Evolutionary conservation across 2,797 vertebrate genomes (phyloP), one percentile per base, ranked within the genome.

Genomic region (Ctenopoma multispine): DNA sequence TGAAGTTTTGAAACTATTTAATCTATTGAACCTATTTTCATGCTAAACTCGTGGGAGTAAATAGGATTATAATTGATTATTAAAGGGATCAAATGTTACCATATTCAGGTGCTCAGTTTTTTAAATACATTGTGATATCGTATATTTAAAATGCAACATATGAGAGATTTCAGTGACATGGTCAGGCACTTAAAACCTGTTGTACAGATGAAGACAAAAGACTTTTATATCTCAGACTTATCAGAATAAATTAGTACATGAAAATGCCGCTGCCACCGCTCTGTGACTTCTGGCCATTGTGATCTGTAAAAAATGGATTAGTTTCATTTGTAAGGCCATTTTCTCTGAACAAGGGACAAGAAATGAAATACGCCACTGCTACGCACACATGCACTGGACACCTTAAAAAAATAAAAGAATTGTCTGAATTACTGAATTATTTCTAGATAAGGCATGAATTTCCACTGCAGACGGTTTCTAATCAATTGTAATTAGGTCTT

Each of bases 401-500:
- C 58, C 54, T 48, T 43, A 41, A 47, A 43, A 63, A 31, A 68
- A 56, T 61, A 76, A 77, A 84, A 79, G 79, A 82, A 83, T 84
- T 63, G 64, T 75, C 63, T 80, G 81, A 84, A 90, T 89, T 86
- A 85, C 83, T 78, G 81, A 81, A 88, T 90, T 92, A 90, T 92
- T 94, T 92, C 88, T 84, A 91, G 90, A 89, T 73, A 79, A 87
- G 74, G 71, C 80, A 72, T 81, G 77, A 70, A 77, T 82, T 87
- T 86, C 82, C 75, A 60, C 64, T 62, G 77, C 82, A 90, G 90
- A 90, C 79, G 56, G 79, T 80, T 77, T 88, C 83, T 81, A 91
- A 93, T 94, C 92, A 91, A 92, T 93, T 87, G 85, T 92, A 93
- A 93, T 92, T 87, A 92, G 76, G 83, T 92, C 80, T 85, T 77